Percentiles rank a stretch among this genome's conserved stretches.
Evolutionary conservation across 2,888 invertebrate genomes (phyloP).

Genomic region (Drosophila gaucha): DNA sequence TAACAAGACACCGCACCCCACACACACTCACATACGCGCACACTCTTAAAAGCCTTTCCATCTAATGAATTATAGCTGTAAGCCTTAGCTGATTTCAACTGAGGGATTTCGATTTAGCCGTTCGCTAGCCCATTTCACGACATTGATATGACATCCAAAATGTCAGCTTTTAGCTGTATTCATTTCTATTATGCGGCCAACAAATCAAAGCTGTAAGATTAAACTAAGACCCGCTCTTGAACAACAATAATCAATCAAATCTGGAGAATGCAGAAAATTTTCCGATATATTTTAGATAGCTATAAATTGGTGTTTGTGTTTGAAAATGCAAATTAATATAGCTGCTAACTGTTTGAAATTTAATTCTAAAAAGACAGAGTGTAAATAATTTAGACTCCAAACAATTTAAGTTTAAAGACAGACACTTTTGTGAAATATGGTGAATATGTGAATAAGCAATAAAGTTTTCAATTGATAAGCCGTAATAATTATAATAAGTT

Average conservation of each 20-base stretch:
- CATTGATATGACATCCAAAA: slow-evolving; percentile 45
- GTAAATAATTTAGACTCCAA: no score
- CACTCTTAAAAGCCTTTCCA: slow-evolving; percentile 39
- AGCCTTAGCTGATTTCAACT: slow-evolving; percentile 13
- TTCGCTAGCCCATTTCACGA: slow-evolving; percentile 33
- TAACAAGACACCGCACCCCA: slow-evolving; percentile 39
- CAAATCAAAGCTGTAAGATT: neutral
- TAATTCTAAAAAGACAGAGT: no score
- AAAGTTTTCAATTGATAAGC: no score
- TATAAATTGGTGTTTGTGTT: no score
- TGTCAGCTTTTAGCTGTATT: slow-evolving; percentile 22
- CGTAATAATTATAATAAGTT: no score
- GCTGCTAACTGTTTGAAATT: no score
- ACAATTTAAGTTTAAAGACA: no score
- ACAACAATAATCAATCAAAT: neutral
- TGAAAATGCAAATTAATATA: no score
- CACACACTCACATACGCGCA: neutral
- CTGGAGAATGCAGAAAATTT: neutral
- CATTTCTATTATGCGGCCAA: neutral
- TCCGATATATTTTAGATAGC: neutral
- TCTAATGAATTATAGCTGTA: slow-evolving; percentile 24
- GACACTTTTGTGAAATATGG: no score
- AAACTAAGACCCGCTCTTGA: neutral
- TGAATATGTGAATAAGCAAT: no score
- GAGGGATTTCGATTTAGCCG: slow-evolving; percentile 37